Conservation (phyloP, 2,888 invertebrate genomes). For the Drosophila nr. perissopoda region DNA sequence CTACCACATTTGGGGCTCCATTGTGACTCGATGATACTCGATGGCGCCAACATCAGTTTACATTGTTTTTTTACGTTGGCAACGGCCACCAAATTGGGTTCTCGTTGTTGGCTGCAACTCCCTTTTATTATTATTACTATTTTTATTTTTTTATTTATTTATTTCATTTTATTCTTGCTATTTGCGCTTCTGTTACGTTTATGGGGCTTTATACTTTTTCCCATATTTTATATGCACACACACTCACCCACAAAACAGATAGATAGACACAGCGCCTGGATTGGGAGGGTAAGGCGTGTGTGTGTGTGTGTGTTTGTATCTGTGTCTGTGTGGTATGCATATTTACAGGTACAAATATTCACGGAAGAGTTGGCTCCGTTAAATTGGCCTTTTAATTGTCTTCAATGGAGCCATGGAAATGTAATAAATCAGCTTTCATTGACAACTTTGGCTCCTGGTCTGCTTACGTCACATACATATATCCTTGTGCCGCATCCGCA, state of each 20-base stretch:
- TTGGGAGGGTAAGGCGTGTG: background rate
- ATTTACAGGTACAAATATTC: conserved; percentile 27
- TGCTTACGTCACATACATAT: background rate
- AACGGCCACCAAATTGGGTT: conserved; percentile 70
- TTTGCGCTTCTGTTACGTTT: conserved; percentile 31
- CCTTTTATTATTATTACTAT: conserved; percentile 38
- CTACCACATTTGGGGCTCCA: conserved; percentile 39
- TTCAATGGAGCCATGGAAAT: conserved; percentile 40
- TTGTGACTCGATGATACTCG: conserved; percentile 39
- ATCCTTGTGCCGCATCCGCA: background rate
- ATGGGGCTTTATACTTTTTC: conserved; percentile 42
- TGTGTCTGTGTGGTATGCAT: background rate
- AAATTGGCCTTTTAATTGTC: conserved; percentile 67
- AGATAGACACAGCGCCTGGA: background rate
- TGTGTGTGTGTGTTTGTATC: background rate
- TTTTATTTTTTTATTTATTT: conserved; percentile 15
- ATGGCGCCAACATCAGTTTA: conserved; percentile 37
- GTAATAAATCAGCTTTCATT: conserved; percentile 66
- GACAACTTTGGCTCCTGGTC: conserved; percentile 27
- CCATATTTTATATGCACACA: conserved; percentile 53
- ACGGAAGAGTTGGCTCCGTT: conserved; percentile 27
- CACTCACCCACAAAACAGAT: background rate
- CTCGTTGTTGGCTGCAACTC: conserved; percentile 54
- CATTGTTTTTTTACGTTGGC: conserved; percentile 43
- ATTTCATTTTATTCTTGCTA: conserved; percentile 25